Evolutionary conservation across 2,797 vertebrate species (phyloP).

Genomic region (Pelobates cultripes): DNA sequence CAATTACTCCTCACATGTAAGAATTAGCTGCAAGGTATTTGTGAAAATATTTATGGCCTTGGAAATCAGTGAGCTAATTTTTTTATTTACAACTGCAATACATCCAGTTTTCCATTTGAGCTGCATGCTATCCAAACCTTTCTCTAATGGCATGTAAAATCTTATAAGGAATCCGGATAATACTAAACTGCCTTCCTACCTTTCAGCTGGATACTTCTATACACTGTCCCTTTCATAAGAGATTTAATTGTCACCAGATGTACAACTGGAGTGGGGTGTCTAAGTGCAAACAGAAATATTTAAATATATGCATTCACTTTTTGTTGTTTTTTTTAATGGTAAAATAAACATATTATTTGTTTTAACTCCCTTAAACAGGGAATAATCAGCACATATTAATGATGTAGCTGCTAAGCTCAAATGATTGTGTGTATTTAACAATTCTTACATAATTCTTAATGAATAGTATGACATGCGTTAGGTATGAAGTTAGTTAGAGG

Average conservation of each 20-base stretch:
- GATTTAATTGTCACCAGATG: slow-evolving; percentile 62
- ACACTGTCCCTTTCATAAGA: slow-evolving; percentile 58
- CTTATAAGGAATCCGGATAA: slow-evolving; percentile 57
- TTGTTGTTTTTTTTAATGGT: no score
- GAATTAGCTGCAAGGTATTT: slow-evolving; percentile 22
- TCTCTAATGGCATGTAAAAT: slow-evolving; percentile 55
- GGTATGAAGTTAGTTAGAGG: no score
- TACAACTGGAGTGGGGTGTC: slow-evolving; percentile 41
- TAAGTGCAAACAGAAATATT: background rate
- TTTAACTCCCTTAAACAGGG: no score
- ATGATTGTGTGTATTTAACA: no score
- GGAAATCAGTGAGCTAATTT: slow-evolving; percentile 20
- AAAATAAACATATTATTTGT: no score
- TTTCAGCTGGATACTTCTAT: slow-evolving; percentile 50
- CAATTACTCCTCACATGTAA: slow-evolving; percentile 22
- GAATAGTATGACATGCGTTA: no score
- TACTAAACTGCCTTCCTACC: slow-evolving; percentile 16
- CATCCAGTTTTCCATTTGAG: slow-evolving; percentile 49
- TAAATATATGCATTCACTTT: slow-evolving; percentile 10
- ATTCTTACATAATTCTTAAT: no score
- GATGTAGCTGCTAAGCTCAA: no score
- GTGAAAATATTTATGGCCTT: slow-evolving; percentile 31
- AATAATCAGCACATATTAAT: no score
- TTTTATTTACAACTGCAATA: slow-evolving; percentile 16
- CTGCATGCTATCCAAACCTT: slow-evolving; percentile 52